Percentiles rank a stretch among this genome's conserved stretches.
Conservation (phyloP, 2,113 vertebrate species). For the Lophura nycthemera region DNA sequence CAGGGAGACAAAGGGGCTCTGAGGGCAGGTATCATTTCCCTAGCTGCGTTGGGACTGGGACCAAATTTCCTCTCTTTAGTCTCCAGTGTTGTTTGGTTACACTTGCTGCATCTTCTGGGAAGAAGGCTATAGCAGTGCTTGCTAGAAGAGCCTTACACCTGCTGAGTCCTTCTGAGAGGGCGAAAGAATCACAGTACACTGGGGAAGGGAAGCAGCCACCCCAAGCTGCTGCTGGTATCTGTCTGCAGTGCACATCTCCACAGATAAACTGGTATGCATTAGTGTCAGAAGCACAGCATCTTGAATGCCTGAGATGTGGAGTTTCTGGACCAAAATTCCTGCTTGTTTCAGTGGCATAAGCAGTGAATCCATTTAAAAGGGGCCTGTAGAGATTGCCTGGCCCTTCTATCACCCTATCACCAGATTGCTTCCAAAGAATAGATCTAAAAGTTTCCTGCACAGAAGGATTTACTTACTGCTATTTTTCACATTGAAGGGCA, state of each 20-base stretch:
- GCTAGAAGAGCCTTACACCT: neutral
- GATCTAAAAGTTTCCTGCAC: neutral
- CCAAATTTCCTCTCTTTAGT: neutral
- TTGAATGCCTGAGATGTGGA: neutral
- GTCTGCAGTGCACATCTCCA: neutral
- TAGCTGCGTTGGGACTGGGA: neutral
- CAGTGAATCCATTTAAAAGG: neutral
- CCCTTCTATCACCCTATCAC: neutral
- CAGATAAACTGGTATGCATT: neutral
- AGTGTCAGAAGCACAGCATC: neutral
- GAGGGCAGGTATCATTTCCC: neutral
- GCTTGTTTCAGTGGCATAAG: neutral
- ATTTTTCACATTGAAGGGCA: neutral
- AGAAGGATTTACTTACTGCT: neutral
- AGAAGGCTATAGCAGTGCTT: neutral
- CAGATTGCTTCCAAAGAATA: neutral
- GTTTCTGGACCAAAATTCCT: neutral
- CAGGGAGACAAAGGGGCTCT: neutral
- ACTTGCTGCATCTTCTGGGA: neutral
- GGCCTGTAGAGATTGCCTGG: neutral
- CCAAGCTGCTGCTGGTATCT: neutral
- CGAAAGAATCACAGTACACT: accelerated
- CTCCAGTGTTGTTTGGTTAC: accelerated
- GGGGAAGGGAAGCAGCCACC: neutral
- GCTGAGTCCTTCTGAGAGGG: accelerated